Evolutionary conservation across 2,888 invertebrate species (phyloP).

Genomic region (Julus scanicus): DNA sequence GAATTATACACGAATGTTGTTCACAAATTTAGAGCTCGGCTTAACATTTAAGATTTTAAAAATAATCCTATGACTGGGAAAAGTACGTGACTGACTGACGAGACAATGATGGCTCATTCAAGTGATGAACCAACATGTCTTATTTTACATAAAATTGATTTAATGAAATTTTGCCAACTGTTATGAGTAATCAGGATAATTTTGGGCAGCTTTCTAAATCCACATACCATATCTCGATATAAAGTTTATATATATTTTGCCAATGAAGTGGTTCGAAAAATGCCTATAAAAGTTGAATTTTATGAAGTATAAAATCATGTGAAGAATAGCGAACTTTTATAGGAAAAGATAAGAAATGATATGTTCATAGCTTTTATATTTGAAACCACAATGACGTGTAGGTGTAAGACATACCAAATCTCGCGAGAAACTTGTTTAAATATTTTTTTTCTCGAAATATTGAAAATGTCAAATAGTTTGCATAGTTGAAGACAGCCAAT

Average conservation of each 20-base stretch:
- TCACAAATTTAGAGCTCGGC: background rate
- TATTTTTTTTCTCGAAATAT: no score
- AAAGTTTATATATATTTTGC: background rate
- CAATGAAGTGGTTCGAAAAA: background rate
- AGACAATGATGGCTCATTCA: background rate
- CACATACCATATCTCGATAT: background rate
- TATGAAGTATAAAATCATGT: background rate
- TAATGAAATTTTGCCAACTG: background rate
- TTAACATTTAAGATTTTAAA: background rate
- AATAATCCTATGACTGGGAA: background rate
- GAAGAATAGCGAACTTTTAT: background rate
- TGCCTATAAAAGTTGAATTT: background rate
- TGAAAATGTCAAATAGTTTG: no score
- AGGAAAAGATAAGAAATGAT: background rate
- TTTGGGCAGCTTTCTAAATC: background rate
- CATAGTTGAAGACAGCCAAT: no score
- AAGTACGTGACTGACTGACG: background rate
- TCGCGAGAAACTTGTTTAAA: no score
- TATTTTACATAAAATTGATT: background rate
- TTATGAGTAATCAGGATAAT: background rate
- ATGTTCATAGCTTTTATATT: background rate
- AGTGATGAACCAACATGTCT: background rate
- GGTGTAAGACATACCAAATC: no score
- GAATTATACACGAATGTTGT: background rate
- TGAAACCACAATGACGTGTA: background rate